Percentiles rank a stretch among this genome's conserved stretches.
Evolutionary conservation across 1,140 invertebrate genomes (phyloP).

Genomic region (Drosophila busckii): DNA sequence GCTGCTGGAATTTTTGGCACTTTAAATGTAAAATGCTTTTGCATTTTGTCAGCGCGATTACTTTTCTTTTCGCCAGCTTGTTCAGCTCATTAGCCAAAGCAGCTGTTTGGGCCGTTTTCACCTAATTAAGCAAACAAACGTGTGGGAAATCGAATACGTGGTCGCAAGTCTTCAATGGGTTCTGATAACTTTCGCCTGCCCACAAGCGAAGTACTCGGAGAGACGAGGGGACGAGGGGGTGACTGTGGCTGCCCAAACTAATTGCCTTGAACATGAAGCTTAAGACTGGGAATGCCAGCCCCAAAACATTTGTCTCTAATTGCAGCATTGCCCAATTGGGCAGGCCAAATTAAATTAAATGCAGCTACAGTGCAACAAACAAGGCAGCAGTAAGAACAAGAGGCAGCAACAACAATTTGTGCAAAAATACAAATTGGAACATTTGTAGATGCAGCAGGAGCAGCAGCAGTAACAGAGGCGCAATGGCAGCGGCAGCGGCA

Average conservation of each 20-base stretch:
- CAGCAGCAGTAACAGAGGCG: slow-evolving; percentile 3
- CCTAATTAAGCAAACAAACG: slow-evolving; percentile 75
- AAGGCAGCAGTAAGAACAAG: slow-evolving; percentile 4
- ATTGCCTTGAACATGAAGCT: slow-evolving; percentile 68
- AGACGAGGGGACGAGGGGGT: background rate
- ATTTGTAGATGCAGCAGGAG: slow-evolving; percentile 58
- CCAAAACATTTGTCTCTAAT: slow-evolving; percentile 74
- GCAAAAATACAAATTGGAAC: slow-evolving; percentile 76
- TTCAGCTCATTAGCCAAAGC: slow-evolving; percentile 70
- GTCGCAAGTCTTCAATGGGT: background rate
- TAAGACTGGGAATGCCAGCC: slow-evolving; percentile 65
- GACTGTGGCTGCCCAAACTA: slow-evolving; percentile 41
- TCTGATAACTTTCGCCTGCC: slow-evolving; percentile 58
- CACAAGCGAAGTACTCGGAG: background rate
- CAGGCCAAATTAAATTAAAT: slow-evolving; percentile 75
- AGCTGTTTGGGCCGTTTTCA: slow-evolving; percentile 64
- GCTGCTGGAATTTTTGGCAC: slow-evolving; percentile 59
- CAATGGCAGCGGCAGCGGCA: background rate
- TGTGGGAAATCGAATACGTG: slow-evolving; percentile 56
- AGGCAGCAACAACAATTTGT: slow-evolving; percentile 54
- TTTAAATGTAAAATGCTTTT: slow-evolving; percentile 54
- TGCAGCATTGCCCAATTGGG: slow-evolving; percentile 70
- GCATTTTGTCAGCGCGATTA: slow-evolving; percentile 54
- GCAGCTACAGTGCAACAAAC: slow-evolving; percentile 45
- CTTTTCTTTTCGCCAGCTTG: slow-evolving; percentile 74